phyloP scores from a whole-genome alignment of 1,140 invertebrate genomes.

The Antheraea mylitta region DNA sequence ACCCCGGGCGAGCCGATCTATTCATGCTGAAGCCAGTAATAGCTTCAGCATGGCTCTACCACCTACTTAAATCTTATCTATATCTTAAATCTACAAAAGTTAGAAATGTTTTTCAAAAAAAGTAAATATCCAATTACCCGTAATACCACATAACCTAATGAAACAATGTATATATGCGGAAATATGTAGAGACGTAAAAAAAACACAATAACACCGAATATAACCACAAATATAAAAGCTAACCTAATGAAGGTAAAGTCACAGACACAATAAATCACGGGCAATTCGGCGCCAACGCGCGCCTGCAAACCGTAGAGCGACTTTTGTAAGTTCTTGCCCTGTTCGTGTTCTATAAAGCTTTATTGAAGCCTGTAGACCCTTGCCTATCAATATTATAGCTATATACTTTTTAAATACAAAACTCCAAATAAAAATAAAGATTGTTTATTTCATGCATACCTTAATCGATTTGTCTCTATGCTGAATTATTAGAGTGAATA shows the following conservation, averaged over 20 bases:
- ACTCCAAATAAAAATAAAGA: background rate
- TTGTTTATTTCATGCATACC: too few species aligned
- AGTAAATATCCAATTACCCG: too few species aligned
- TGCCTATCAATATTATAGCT: background rate
- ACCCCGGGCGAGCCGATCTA: too few species aligned
- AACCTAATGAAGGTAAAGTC: constrained; percentile 28
- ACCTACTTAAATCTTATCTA: too few species aligned
- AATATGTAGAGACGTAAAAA: background rate
- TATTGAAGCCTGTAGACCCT: background rate
- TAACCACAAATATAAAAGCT: constrained; percentile 15
- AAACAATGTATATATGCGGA: background rate
- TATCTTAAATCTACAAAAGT: too few species aligned
- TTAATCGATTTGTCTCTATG: too few species aligned
- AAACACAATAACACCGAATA: constrained; percentile 17
- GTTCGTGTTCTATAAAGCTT: background rate
- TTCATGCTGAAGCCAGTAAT: too few species aligned
- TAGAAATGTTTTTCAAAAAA: too few species aligned
- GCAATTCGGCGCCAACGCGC: constrained; percentile 8
- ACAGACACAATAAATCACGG: constrained; percentile 37
- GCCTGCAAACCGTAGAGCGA: background rate
- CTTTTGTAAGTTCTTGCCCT: background rate
- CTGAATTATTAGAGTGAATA: too few species aligned
- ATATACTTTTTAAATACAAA: background rate
- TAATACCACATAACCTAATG: too few species aligned
- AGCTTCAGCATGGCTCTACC: too few species aligned